Percentiles rank a stretch among this genome's conserved stretches.
These are phyloP conservation scores for Phaenicophaeus curvirostris DNA, from an alignment of 2,797 vertebrate genomes.

Conservation along the genomic window DNA sequence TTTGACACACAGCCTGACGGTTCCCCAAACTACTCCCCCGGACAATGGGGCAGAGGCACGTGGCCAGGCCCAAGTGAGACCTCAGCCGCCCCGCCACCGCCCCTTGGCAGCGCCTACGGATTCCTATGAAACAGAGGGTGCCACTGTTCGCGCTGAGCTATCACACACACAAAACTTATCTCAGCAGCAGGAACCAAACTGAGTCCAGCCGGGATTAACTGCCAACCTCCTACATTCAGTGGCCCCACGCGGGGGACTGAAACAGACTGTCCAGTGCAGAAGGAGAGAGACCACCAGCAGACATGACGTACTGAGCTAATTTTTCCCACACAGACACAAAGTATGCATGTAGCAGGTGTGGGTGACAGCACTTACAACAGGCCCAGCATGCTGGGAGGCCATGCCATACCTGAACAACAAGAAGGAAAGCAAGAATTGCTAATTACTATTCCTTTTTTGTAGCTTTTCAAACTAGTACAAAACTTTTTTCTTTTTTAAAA, in stretches of 20 bases:
- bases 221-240: fast-evolving
- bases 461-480: not conserved
- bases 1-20: slow-evolving; percentile 56
- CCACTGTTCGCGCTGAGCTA: slow-evolving; percentile 34
- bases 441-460: not conserved
- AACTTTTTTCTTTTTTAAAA: not conserved
- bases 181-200: not conserved
- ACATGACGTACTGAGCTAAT: not conserved
- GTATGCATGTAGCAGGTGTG: not conserved
- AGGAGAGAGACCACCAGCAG: not conserved
- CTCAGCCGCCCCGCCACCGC: slow-evolving; percentile 51
- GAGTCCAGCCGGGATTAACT: not conserved
- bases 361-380: not conserved
- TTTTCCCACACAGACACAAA: not conserved
- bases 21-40: slow-evolving; percentile 13
- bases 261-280: not conserved
- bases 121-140: slow-evolving; percentile 45
- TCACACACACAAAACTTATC: not conserved
- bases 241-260: not conserved
- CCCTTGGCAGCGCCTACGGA: not conserved
- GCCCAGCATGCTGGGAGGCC: not conserved
- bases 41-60: slow-evolving; percentile 61
- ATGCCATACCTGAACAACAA: not conserved
- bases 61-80: slow-evolving; percentile 42
- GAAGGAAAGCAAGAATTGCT: not conserved